Base-by-base conservation (phyloP, 2,113 vertebrate species). In the Cavia aperea region DNA sequence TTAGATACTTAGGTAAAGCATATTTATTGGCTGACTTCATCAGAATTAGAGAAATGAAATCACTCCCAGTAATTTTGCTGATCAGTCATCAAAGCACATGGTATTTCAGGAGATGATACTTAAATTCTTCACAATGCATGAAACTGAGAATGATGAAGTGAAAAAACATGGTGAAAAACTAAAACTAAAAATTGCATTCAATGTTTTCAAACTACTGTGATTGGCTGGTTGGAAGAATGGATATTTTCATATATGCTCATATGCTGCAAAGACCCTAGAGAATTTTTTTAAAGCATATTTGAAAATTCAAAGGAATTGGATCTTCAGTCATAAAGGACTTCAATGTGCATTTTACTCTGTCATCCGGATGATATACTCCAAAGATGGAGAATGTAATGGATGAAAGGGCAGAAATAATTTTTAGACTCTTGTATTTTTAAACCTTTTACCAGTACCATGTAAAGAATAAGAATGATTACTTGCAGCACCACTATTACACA, bases 391-490 rank as follows among this genome's bases (percentile, higher is more conserved):
- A 62, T 15, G 7, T 46, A 68, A 60, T 73, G 62, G 16, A 15
- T 26, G 86, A 83, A 93, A 51, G 7, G 73, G 3, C 8, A 66
- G 46, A 18, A 33, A 68, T 21, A 86, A 89, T 56, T 81, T 90
- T 86, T 15, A 89, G 60, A 91, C 26, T 12, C 54, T 83, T 70
- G 54, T 66, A 82, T 62, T 85, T 93, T 92, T 75, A 81, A 65
- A 60, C 82, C 63, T 54, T 63, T 72, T 24, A 75, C 1, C 51
- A 66, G 54, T 79, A 89, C 43, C 4, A 60, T 23, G 0, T 68
- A 49, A 68, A 66, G 24, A 92, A 70, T 79, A 66, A 83, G 12
- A 77, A 60, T 8, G 1, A 36, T 85, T 81, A 93, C 77, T 7
- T 24, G 21, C 5, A 56, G 63, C 49, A 81, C 2, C 7, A 26